Evolutionary conservation across 1,140 invertebrate species (phyloP).

Genomic region (Nasonia giraulti): DNA sequence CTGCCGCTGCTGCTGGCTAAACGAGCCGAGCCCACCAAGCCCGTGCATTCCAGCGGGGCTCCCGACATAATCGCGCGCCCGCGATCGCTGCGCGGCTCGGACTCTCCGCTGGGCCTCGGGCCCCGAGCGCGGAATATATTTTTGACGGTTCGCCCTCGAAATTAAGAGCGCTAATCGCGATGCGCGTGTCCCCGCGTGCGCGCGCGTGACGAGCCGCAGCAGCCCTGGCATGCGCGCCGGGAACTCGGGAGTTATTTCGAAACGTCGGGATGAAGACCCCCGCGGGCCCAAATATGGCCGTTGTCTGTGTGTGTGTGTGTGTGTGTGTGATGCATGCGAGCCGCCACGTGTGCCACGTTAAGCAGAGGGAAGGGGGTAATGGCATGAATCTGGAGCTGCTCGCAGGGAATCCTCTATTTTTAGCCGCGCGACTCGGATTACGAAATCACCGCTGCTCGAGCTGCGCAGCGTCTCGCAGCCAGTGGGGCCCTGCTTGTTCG

Average conservation of each 20-base stretch:
- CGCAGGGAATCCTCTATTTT: constrained; percentile 24
- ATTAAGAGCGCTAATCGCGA: not conserved
- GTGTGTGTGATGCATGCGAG: not conserved
- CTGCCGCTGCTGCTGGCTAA: constrained; percentile 25
- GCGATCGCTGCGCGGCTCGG: not conserved
- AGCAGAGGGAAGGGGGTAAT: not conserved
- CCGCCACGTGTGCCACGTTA: constrained; percentile 9
- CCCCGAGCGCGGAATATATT: constrained; percentile 2
- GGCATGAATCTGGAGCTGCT: constrained; percentile 3
- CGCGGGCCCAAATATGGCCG: constrained; percentile 3
- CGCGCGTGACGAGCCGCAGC: not conserved
- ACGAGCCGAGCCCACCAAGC: constrained; percentile 43
- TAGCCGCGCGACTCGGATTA: constrained; percentile 22
- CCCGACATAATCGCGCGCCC: constrained; percentile 31
- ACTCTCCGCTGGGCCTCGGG: not conserved
- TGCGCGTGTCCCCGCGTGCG: not conserved
- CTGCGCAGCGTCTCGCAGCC: not conserved
- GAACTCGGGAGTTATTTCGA: not conserved
- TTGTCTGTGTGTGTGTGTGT: not conserved
- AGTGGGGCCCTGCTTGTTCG: not conserved
- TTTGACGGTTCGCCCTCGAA: constrained; percentile 14
- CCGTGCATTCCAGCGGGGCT: constrained; percentile 43
- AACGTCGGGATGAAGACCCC: not conserved
- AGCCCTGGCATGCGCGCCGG: no score
- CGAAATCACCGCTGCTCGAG: constrained; percentile 11